Percentiles rank a stretch among this genome's conserved stretches.
Conservation (phyloP, 2,888 invertebrate genomes). For the Drosophila austrosaltans region DNA sequence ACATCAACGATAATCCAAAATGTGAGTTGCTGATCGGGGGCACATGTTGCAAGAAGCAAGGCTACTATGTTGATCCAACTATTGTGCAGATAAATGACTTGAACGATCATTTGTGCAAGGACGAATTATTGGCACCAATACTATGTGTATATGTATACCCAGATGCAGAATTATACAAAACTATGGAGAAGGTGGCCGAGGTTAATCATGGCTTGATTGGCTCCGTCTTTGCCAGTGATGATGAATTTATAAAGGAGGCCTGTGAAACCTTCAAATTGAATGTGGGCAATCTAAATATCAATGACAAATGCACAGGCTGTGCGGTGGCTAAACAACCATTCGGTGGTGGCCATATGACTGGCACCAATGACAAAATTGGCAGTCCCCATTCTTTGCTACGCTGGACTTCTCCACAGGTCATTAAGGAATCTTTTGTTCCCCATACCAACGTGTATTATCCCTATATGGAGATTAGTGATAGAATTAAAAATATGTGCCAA, state of each 20-base stretch:
- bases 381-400: slow-evolving; percentile 95
- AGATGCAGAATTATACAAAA: slow-evolving; percentile 87
- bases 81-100: slow-evolving; percentile 93
- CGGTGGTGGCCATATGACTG: slow-evolving; percentile 96
- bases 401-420: slow-evolving; percentile 95
- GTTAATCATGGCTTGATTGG: slow-evolving; percentile 96
- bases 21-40: slow-evolving; percentile 93
- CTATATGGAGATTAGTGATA: slow-evolving; percentile 56
- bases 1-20: slow-evolving; percentile 85
- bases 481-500: neutral
- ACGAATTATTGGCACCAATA: slow-evolving; percentile 99
- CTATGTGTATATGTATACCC: slow-evolving; percentile 94
- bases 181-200: slow-evolving; percentile 88
- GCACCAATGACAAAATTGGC: slow-evolving; percentile 99
- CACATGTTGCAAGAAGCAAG: slow-evolving; percentile 89
- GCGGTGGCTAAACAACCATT: slow-evolving; percentile 99
- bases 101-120: slow-evolving; percentile 91
- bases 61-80: slow-evolving; percentile 97
- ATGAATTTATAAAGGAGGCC: slow-evolving; percentile 89
- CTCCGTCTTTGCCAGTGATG: slow-evolving; percentile 94
- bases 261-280: slow-evolving; percentile 91
- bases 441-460: slow-evolving; percentile 88
- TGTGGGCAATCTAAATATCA: slow-evolving; percentile 98
- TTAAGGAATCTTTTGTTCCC: slow-evolving; percentile 95
- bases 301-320: slow-evolving; percentile 98